Base-by-base conservation (phyloP, 2,888 invertebrate genomes). In the Zhengitettix transpicula region DNA sequence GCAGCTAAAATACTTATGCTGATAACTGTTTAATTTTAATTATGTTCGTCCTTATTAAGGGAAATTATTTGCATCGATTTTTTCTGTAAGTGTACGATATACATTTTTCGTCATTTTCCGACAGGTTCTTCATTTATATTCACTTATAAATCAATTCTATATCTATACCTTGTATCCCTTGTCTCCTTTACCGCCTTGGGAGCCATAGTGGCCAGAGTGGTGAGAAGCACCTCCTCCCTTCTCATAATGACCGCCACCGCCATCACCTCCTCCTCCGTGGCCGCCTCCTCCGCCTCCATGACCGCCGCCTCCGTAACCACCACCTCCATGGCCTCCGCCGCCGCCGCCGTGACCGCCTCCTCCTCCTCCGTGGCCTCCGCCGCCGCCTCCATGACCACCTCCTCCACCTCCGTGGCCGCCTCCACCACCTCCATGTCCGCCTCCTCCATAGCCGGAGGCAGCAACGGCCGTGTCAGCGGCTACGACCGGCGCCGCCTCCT, bases 171-270 rank as follows among this genome's bases (percentile, higher is more conserved):
- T 81, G 68, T 83, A 83, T 1, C 82, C 82, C 68, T 84, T 83
- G 67, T 82, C 81, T 1, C 82, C 83, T 58, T 81, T 77, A 58
- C 81, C 81, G 1, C 78, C 79, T 59, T 80, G 77, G 15, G 75
- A 73, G 53, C 77, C 74, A 57, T 79, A 77, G 55, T 81, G 77
- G 16, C 80, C 77, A 0, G 79, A 74, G 57, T 78, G 74, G 63
- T 80, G 77, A 55, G 81, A 76, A 55, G 75, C 75, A 0, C 78
- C 80, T 1, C 78, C 80, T 54, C 82, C 83, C 60, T 28, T 28
- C 28, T 28, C 65, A 58, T 65, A 65, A 55, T 67, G 64, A 16
- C 52, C 55, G 12, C 52, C 15, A 2, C 53, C 53, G 16, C 53
- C 53, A 53, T 53, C 15, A 10, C 53, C 53, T 1, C 28, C 16